Evolutionary conservation across 2,888 invertebrate species (phyloP), one percentile per base, ranked within the genome.

Genomic region (Eupithecia inturbata): DNA sequence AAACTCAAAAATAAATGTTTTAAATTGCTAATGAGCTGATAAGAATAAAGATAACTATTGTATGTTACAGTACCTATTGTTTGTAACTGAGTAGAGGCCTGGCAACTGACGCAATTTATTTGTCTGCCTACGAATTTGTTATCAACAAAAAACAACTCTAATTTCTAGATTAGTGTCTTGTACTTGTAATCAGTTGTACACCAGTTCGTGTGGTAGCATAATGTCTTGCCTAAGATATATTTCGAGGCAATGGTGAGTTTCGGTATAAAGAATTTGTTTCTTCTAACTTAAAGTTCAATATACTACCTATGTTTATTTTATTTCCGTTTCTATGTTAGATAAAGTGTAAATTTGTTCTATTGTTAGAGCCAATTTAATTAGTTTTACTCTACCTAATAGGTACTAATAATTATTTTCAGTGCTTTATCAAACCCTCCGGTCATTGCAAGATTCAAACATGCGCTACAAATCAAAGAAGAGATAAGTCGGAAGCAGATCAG

Each of bases 401-500:
- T 45, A 5, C 16, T 19, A 19, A 19, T 57, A 26, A n/a, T 57
- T 57, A 57, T 57, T 88, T 88, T 12, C 81, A 91, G 91, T 72
- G 69, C 82, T 1, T 76, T 80, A 6, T 68, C 84, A 31, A 86
- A 85, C 73, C 75, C 85, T 26, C 85, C 86, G 69, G 82, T 87
- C 75, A 82, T 86, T 64, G 80, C 84, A 77, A 87, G 92, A 77
- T 87, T 83, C 68, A 88, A 83, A 71, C 92, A 94, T 88, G 88
- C 85, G 12, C 89, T 87, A 22, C 83, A 86, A 67, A 79, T 91
- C 36, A 91, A 88, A 81, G 82, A 87, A 78, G 89, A 92, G 60
- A 82, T 93, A 2, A 83, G 83, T 33, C 81, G 85, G 28, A 92
- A 89, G 78, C 91, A 94, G 60, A 96, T 97, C 75, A 95, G 96